phyloP scores from a whole-genome alignment of 2,797 vertebrate species.

The Sebastolobus alascanus region DNA sequence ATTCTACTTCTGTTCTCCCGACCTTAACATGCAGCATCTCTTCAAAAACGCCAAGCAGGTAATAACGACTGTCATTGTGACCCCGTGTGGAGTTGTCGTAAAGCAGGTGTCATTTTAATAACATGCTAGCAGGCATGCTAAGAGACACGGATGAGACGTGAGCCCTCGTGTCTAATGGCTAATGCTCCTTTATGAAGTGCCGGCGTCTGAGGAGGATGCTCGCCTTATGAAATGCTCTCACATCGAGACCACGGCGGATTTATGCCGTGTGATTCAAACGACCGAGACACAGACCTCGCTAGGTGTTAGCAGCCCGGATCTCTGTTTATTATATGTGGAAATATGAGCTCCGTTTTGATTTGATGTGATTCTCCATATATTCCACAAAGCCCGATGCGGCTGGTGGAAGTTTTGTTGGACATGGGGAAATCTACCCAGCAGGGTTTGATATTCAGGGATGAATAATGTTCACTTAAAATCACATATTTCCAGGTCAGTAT shows the following conservation, averaged over 20 bases:
- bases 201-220: slow-evolving; percentile 37
- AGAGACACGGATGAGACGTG: slow-evolving; percentile 93
- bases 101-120: slow-evolving; percentile 97
- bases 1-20: slow-evolving; percentile 16
- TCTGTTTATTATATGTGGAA: slow-evolving; percentile 96
- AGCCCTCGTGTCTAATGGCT: slow-evolving; percentile 92
- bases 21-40: slow-evolving; percentile 14
- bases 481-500: slow-evolving; percentile 13
- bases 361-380: slow-evolving; percentile 87
- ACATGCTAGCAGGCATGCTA: slow-evolving; percentile 85
- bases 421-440: slow-evolving; percentile 16
- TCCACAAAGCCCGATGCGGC: slow-evolving; percentile 76
- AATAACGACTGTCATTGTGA: slow-evolving; percentile 44
- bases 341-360: slow-evolving; percentile 92
- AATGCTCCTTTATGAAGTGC: slow-evolving; percentile 97
- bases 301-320: slow-evolving; percentile 91
- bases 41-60: slow-evolving; percentile 35
- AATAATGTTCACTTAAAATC: slow-evolving; percentile 18
- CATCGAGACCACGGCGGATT: slow-evolving; percentile 89
- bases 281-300: slow-evolving; percentile 88
- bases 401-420: slow-evolving; percentile 61
- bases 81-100: slow-evolving; percentile 36
- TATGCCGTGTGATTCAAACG: slow-evolving; percentile 88
- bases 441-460: slow-evolving; percentile 5
- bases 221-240: slow-evolving; percentile 84